Percentiles rank a stretch among this genome's conserved stretches.
Conservation (phyloP, 2,797 vertebrate genomes). For the Falco cherrug region DNA sequence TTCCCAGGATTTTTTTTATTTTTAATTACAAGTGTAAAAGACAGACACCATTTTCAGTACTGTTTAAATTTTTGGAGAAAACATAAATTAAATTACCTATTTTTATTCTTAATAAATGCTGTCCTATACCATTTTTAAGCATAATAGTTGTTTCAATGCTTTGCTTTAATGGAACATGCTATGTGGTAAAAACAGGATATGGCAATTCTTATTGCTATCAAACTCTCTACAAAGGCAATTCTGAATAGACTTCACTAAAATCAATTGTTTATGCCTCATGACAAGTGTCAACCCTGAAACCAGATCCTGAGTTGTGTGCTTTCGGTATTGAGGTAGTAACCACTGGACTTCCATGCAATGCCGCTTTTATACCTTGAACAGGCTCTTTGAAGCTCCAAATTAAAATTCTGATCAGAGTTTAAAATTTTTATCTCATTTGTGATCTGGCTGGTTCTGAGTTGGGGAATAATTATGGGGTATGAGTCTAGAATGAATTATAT, state of each 20-base stretch:
- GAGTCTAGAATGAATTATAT: slow-evolving; percentile 42
- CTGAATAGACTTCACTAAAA: neutral
- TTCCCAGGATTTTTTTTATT: neutral
- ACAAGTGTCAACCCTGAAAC: neutral
- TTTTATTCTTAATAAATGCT: neutral
- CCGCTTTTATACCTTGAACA: neutral
- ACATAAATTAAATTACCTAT: neutral
- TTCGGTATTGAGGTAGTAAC: neutral
- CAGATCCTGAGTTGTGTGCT: neutral
- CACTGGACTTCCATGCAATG: neutral
- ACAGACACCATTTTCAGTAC: neutral
- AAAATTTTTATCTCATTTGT: neutral
- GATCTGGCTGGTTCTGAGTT: neutral
- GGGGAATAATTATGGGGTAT: neutral
- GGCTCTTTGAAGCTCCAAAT: neutral
- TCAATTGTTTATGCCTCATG: neutral
- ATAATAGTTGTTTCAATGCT: neutral
- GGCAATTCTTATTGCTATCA: neutral
- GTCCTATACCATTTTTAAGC: neutral
- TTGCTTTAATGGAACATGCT: neutral
- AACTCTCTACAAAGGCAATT: neutral
- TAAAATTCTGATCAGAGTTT: neutral
- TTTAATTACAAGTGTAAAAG: neutral
- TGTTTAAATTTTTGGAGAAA: neutral
- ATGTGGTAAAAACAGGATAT: neutral